Evolutionary conservation across 2,797 vertebrate species (phyloP).

Genomic region (Enteromius anoplus): DNA sequence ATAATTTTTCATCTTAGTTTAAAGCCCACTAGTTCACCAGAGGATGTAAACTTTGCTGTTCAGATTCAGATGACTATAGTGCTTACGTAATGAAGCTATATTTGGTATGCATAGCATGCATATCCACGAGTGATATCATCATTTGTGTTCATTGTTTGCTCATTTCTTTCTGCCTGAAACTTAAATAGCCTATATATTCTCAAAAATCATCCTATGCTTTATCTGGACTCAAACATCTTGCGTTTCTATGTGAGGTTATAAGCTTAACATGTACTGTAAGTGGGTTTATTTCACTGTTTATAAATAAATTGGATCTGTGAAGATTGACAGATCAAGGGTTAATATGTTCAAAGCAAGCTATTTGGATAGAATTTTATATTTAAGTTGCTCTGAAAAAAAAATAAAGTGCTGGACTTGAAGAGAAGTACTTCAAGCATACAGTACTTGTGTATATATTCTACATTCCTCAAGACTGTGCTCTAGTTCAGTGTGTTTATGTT

Average conservation of each 20-base stretch:
- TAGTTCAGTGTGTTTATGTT: constrained; percentile 47
- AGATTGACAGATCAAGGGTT: neutral
- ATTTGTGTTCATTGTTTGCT: neutral
- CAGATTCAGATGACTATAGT: neutral
- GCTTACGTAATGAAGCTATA: neutral
- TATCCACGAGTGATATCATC: neutral
- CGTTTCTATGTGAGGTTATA: neutral
- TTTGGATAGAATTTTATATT: neutral
- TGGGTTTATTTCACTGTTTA: neutral
- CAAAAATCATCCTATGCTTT: neutral
- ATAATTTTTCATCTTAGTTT: neutral
- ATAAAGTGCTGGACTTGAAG: neutral
- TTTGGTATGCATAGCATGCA: neutral
- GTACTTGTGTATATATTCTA: constrained; percentile 60
- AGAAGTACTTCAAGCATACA: constrained; percentile 9
- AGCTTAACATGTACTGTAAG: neutral
- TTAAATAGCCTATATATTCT: neutral
- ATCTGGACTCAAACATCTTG: neutral
- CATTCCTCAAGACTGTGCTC: constrained; percentile 61
- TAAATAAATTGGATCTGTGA: neutral
- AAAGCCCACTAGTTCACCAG: neutral
- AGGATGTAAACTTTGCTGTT: neutral
- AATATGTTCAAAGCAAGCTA: neutral
- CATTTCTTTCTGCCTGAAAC: neutral
- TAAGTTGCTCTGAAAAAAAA: neutral